phyloP scores from a whole-genome alignment of 2,888 invertebrate genomes.

The Spicauda simplicius region DNA sequence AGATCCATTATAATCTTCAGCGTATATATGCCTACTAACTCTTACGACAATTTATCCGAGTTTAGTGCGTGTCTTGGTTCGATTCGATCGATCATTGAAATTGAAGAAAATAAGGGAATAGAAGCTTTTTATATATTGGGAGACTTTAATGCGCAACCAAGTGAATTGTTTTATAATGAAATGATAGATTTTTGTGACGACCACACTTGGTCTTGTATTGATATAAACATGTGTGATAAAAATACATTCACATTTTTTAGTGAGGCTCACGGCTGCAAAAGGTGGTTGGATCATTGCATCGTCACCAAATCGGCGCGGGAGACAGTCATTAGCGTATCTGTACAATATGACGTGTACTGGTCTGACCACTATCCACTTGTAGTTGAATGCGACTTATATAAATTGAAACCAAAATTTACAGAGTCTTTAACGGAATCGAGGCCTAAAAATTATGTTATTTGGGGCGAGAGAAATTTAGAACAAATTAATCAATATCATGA shows the following conservation, averaged over 20 bases:
- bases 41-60: background rate
- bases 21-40: slow-evolving; percentile 17
- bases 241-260: slow-evolving; percentile 31
- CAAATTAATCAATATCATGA: slow-evolving; percentile 12
- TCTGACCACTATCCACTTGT: slow-evolving; percentile 38
- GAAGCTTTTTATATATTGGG: slow-evolving; percentile 21
- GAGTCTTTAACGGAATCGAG: background rate
- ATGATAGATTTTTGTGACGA: slow-evolving; percentile 2
- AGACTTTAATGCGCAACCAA: too few relatives aligned
- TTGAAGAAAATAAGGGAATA: slow-evolving; percentile 16
- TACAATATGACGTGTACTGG: slow-evolving; percentile 36
- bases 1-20: slow-evolving; percentile 7
- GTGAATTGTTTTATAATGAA: slow-evolving; percentile 19
- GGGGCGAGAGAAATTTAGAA: background rate
- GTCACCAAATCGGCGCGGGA: slow-evolving; percentile 22
- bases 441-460: background rate
- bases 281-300: too few relatives aligned
- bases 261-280: slow-evolving; percentile 28
- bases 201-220: background rate
- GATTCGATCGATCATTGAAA: slow-evolving; percentile 17
- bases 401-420: background rate
- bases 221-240: slow-evolving; percentile 10
- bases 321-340: slow-evolving; percentile 7
- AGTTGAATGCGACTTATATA: slow-evolving; percentile 26
- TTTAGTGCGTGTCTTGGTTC: slow-evolving; percentile 30